Base-by-base conservation (phyloP, 2,888 invertebrate genomes). In the Beris morrisii region DNA sequence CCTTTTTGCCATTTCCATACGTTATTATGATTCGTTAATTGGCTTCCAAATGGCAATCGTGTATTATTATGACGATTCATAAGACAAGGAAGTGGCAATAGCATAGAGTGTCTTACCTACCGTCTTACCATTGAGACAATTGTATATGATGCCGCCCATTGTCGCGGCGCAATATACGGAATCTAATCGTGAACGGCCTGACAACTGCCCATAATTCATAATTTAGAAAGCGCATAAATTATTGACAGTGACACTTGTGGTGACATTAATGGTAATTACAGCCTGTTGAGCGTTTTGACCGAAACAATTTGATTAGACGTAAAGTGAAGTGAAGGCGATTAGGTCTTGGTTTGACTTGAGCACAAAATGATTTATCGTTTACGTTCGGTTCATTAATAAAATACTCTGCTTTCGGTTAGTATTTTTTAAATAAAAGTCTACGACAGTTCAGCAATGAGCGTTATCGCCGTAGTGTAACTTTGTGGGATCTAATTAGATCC, bases 181-280 rank as follows among this genome's bases (percentile, higher is more conserved):
- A 38, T 38, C 38, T 57, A 57, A 65, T 65, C 65, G 65, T 50
- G 56, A 65, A 11, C 56, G 28, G 57, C 52, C 22, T 65, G 65
- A 65, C 65, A 65, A 65, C 54, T 57, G 65, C 11, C 55, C 65
- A 65, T 65, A 65, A 54, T 44, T 65, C 65, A 65, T 52, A 48
- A 57, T 43, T 65, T 65, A 65, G 65, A 65, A 65, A 65, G 65
- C 65, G 48, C 54, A 65, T 65, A 65, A 65, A 65, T 65, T 50
- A 65, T 22, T 30, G 43, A 12, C 31, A 65, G 32, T 65, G 65
- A 57, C 65, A 57, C 48, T 65, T 56, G 32, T 50, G 43, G 57
- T 65, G 65, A 65, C 57, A 57, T 48, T 57, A 54, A 65, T 65
- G 57, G 57, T 57, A 65, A 65, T 65, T 65, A 65, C 56, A 48